Evolutionary conservation across 2,888 invertebrate genomes (phyloP), one percentile per base, ranked within the genome.

Genomic region (Hirtodrosophila alboralis): DNA sequence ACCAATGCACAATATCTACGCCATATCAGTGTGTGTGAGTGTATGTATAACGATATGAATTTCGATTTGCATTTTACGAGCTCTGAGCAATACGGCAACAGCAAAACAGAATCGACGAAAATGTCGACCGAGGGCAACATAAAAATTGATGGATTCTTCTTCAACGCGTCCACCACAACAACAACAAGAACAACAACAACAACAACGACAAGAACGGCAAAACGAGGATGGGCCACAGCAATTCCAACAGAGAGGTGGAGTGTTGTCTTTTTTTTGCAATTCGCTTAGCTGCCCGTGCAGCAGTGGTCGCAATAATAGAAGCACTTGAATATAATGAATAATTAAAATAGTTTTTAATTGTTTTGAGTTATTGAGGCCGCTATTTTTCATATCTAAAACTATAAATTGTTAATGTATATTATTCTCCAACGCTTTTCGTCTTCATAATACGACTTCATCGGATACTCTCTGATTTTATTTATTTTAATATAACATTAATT

Each of bases 61-160:
- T 85, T 87, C 87, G 88, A 87, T 85, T 87, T 85, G 85, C 88
- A 87, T 87, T 85, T 87, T 84, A 80, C 67, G 71, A 71, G 65
- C 52, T 41, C 44, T 58, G 51, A 68, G 64, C 59, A 59, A 69
- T 57, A 58, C 48, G 38, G 53, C 63, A 58, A 57, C 38, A 58
- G 48, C 83, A 76, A 84, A 77, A 72, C 71, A 62, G 62, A 78
- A 87, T 73, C 83, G 66, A 86, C 76, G 62, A 86, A 68, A 87
- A 86, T 77, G 85, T 87, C 81, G 77, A 85, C 67, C 62, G 70
- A 63, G 72, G 81, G 84, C 66, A 75, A 77, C 87, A 86, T 86
- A 86, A 87, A 88, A 88, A 84, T 88, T 88, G 85, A 86, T 88
- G 85, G 88, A 86, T 86, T 88, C 84, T 74, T 74, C 86, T 86